These are phyloP conservation scores for Valencia hispanica DNA, from an alignment of 2,797 vertebrate species.

Conservation along the genomic window DNA sequence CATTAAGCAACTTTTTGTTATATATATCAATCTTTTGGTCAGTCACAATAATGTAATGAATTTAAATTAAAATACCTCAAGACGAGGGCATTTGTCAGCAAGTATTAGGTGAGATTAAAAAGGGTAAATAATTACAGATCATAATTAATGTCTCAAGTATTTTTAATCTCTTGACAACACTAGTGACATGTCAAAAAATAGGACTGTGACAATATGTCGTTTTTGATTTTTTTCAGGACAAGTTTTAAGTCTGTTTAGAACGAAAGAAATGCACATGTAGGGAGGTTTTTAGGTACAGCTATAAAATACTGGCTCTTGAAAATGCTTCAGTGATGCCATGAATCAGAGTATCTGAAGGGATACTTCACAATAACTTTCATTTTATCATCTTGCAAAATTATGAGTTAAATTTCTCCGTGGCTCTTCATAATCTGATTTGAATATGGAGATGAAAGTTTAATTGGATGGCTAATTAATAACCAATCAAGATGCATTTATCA, in stretches of 20 bases:
- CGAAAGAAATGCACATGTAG: no score
- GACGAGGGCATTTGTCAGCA: no score
- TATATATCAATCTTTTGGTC: no score
- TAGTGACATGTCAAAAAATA: background rate
- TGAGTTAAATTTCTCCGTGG: conserved; percentile 21
- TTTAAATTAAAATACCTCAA: no score
- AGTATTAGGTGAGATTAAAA: no score
- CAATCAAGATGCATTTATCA: conserved; percentile 63
- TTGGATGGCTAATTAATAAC: conserved; percentile 69
- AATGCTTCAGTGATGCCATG: background rate
- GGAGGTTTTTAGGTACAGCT: background rate
- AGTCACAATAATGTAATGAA: no score
- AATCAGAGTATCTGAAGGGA: background rate
- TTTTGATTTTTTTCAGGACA: background rate
- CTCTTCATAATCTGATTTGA: conserved; percentile 50
- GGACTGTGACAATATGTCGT: background rate
- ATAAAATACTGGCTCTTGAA: background rate
- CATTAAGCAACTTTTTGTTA: no score
- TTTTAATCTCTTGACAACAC: no score
- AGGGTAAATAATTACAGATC: no score
- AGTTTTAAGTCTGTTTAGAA: background rate
- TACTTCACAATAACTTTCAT: conserved; percentile 12
- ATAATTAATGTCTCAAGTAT: no score
- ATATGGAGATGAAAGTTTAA: conserved; percentile 59
- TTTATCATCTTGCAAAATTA: conserved; percentile 28